Percentiles rank a stretch among this genome's conserved stretches.
These are phyloP conservation scores for Pelecanoides urinatrix DNA, from an alignment of 2,113 vertebrate species.

Conservation along the genomic window DNA sequence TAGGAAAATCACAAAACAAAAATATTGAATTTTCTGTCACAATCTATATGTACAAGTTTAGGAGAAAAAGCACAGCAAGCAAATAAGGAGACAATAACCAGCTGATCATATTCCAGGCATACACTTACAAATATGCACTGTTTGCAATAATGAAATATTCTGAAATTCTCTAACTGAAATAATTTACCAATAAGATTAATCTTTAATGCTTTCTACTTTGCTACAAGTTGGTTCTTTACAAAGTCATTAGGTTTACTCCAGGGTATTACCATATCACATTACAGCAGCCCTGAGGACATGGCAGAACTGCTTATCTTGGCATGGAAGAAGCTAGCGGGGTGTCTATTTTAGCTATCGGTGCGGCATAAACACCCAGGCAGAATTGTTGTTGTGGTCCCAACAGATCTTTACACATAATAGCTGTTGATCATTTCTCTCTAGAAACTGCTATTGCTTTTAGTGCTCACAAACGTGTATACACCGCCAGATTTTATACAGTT, in stretches of 20 bases:
- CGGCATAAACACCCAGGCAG: not conserved
- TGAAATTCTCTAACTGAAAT: not conserved
- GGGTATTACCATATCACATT: not conserved
- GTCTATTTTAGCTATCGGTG: not conserved
- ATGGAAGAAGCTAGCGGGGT: fast-evolving
- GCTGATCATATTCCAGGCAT: not conserved
- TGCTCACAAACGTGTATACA: not conserved
- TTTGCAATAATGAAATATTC: not conserved
- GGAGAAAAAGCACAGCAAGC: not conserved
- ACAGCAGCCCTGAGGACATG: not conserved
- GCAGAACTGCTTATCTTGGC: constrained; percentile 29
- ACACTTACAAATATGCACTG: not conserved
- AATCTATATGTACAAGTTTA: fast-evolving
- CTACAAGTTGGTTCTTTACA: not conserved
- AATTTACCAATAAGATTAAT: not conserved
- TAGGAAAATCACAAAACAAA: not conserved
- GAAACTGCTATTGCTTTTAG: not conserved
- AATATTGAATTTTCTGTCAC: not conserved
- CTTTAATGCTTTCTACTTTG: not conserved
- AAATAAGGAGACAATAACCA: not conserved
- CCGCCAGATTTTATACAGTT: fast-evolving
- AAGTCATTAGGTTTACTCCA: not conserved
- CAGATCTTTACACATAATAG: not conserved
- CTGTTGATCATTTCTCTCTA: not conserved
- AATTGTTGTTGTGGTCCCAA: not conserved